Base-by-base conservation (phyloP, 2,797 vertebrate genomes). In the Toxotes lorentzi region DNA sequence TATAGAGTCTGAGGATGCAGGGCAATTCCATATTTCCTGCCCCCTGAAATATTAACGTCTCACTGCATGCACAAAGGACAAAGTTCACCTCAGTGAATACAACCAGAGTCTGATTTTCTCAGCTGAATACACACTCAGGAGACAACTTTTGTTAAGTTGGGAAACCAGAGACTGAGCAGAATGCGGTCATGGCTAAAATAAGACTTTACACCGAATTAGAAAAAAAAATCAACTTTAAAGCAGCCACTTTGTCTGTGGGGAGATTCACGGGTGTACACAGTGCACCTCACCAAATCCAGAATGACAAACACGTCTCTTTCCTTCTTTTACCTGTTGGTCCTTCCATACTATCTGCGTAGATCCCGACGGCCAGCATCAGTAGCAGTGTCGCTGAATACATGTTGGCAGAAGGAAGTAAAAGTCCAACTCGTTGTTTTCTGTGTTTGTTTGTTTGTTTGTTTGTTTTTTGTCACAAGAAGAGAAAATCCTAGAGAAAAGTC, bases 281-380 rank as follows among this genome's bases (percentile, higher is more conserved):
- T 16, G 48, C 56, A 32, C 10, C 23, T 16, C 12, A 1, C 1
- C 47, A 41, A 2, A 19, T 12, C 14, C 62, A 51, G n/a, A 48
- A 13, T 5, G 17, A 0, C 65, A 19, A 50, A 14, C n/a, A n/a
- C 61, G 12, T 43, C 2, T 43, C 17, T 34, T 3, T 2, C n/a
- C 1, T 10, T 32, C 4, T 17, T 68, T 88, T 95, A 95, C 95
- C 95, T 96, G 95, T 94, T 94, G 94, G 93, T 73, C 93, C 92
- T 30, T 96, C 95, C 83, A 92, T 89, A 53, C 86, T 92, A 54
- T 95, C 95, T n/a, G 91, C 93, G 81, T 76, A 91, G 87, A 94
- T 88, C 87, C 91, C 84, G 68, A 78, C 89, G 74, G 79, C 77
- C 80, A 95, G 88, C 85, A 95, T 74, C 91, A 95, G 84, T 21